phyloP scores from a whole-genome alignment of 1,140 invertebrate genomes.

The Drosophila melanica region DNA sequence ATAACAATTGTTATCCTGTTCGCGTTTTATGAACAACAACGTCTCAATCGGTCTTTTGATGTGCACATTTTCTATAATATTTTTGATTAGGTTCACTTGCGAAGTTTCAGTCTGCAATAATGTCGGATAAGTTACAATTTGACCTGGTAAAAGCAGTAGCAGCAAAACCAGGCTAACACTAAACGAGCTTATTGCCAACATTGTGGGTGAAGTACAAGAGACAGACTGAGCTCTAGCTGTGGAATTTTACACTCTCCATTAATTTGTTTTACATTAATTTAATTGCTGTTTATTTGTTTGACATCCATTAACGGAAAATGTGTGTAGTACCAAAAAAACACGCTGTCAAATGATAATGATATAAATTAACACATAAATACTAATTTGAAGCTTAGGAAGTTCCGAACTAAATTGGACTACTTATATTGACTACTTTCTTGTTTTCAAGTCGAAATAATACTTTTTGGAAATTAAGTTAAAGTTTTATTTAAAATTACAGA shows the following conservation, averaged over 20 bases:
- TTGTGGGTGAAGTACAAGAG: conserved; percentile 3
- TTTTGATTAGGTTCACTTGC: not conserved
- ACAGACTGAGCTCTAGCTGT: conserved; percentile 4
- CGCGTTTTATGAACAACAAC: conserved; percentile 11
- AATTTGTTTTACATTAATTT: not conserved
- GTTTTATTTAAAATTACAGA: too few relatives aligned
- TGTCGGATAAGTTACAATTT: not conserved
- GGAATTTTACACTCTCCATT: not conserved
- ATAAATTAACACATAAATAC: too few relatives aligned
- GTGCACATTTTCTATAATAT: not conserved
- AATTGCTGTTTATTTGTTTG: not conserved
- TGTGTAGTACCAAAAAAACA: too few relatives aligned
- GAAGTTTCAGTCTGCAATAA: not conserved
- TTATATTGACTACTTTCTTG: too few relatives aligned
- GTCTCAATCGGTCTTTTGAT: conserved; percentile 2
- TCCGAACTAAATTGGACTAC: too few relatives aligned
- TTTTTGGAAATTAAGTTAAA: too few relatives aligned
- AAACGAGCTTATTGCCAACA: conserved; percentile 8
- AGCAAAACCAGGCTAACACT: not conserved
- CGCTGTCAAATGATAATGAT: too few relatives aligned
- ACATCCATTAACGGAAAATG: too few relatives aligned
- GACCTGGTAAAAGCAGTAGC: not conserved
- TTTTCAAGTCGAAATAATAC: too few relatives aligned
- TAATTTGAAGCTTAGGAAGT: too few relatives aligned
- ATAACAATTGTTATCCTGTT: not conserved